phyloP scores from a whole-genome alignment of 2,888 invertebrate species.

The Carpatolechia fugitivella region DNA sequence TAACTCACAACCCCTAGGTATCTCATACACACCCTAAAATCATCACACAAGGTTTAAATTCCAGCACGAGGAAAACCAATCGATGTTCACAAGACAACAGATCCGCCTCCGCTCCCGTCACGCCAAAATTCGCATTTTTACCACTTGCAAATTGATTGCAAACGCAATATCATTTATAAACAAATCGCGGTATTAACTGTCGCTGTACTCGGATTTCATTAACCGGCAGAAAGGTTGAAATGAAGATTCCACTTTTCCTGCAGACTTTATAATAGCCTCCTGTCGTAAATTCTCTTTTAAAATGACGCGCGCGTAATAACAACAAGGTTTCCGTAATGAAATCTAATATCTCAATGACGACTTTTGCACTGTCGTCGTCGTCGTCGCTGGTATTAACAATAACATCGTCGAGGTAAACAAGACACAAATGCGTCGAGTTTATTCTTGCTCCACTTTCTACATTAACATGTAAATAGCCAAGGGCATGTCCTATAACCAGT shows the following conservation, averaged over 20 bases:
- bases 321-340: slow-evolving; percentile 1
- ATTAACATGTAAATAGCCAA: slow-evolving; percentile 13
- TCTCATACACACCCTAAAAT: slow-evolving; percentile 35
- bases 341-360: background rate
- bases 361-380: background rate
- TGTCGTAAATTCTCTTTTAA: slow-evolving; percentile 1
- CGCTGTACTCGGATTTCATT: slow-evolving; percentile 14
- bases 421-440: slow-evolving; percentile 1
- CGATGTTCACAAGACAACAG: slow-evolving; percentile 75
- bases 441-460: slow-evolving; percentile 8
- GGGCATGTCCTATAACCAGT: slow-evolving; percentile 14
- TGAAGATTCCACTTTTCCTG: slow-evolving; percentile 9
- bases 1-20: slow-evolving; percentile 37
- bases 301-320: background rate
- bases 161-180: slow-evolving; percentile 53
- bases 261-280: slow-evolving; percentile 1
- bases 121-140: slow-evolving; percentile 41
- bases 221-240: slow-evolving; percentile 5
- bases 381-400: background rate
- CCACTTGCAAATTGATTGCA: slow-evolving; percentile 39
- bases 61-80: slow-evolving; percentile 46
- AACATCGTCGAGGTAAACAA: slow-evolving; percentile 8
- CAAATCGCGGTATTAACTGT: slow-evolving; percentile 34
- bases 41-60: slow-evolving; percentile 33
- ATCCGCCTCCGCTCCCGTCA: slow-evolving; percentile 64